Conservation (phyloP, 2,888 invertebrate genomes). For the Pachymerium ferrugineum region DNA sequence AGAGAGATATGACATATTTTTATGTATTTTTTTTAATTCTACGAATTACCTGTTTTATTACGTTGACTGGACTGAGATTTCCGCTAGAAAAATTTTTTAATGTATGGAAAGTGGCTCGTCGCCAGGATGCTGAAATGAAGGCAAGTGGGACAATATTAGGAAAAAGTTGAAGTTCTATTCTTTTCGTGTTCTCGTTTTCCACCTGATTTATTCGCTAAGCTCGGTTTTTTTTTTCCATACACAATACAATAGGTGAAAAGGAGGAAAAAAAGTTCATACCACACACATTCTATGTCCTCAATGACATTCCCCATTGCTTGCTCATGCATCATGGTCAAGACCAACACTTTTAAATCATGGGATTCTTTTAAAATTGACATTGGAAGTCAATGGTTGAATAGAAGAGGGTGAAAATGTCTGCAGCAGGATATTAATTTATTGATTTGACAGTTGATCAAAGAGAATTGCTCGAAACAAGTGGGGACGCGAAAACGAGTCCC, state of each 20-base stretch:
- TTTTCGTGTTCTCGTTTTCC: not conserved
- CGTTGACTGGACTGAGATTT: not conserved
- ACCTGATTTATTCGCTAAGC: not conserved
- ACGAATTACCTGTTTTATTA: not conserved
- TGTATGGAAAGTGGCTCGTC: constrained; percentile 4
- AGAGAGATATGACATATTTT: no score
- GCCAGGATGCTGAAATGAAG: constrained; percentile 2
- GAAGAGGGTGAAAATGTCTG: not conserved
- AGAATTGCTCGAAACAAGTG: not conserved
- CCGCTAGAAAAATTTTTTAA: not conserved
- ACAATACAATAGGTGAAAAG: no score
- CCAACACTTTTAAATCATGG: not conserved
- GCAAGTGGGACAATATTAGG: constrained; percentile 8
- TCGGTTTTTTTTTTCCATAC: not conserved
- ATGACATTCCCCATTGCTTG: not conserved
- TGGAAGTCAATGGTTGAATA: not conserved
- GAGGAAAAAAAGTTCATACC: not conserved
- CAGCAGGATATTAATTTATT: not conserved
- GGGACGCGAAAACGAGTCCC: not conserved
- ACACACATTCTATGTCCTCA: not conserved
- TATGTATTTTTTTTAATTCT: not conserved
- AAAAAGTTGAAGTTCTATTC: not conserved
- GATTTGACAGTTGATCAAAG: not conserved
- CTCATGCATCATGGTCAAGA: constrained; percentile 9
- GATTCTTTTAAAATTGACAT: no score